Conservation (phyloP, 1,140 invertebrate species). For the Anastatus disparis region DNA sequence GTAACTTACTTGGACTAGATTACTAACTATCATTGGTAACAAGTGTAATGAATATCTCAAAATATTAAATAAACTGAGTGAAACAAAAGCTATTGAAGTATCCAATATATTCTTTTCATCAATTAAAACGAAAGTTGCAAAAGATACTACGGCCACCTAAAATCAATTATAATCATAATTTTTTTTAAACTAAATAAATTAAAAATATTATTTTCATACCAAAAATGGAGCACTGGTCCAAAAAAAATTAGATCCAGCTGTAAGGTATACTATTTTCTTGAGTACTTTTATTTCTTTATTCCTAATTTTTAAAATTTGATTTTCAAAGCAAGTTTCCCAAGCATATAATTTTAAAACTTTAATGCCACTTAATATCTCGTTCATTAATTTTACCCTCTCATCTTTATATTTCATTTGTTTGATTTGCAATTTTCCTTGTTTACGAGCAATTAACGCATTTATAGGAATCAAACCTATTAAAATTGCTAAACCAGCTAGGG, state of each 20-base stretch:
- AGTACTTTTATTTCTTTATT: slow-evolving; percentile 87
- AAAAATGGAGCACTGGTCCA: slow-evolving; percentile 97
- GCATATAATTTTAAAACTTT: slow-evolving; percentile 93
- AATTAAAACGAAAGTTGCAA: slow-evolving; percentile 88
- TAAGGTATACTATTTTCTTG: slow-evolving; percentile 86
- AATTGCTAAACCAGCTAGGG: slow-evolving; percentile 89
- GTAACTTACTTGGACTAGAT: slow-evolving; percentile 86
- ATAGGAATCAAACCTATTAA: slow-evolving; percentile 93
- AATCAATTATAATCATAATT: too few relatives aligned
- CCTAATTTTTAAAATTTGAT: slow-evolving; percentile 85
- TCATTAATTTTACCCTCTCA: slow-evolving; percentile 92
- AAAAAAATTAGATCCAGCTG: slow-evolving; percentile 90
- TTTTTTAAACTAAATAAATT: slow-evolving; percentile 42
- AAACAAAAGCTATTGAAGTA: slow-evolving; percentile 94
- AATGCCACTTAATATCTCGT: slow-evolving; percentile 93
- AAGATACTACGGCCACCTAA: slow-evolving; percentile 92
- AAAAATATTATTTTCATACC: slow-evolving; percentile 72
- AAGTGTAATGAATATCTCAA: slow-evolving; percentile 92
- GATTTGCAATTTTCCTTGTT: slow-evolving; percentile 84
- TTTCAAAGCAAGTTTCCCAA: slow-evolving; percentile 90
- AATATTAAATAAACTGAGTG: slow-evolving; percentile 97
- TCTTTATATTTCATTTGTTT: slow-evolving; percentile 93
- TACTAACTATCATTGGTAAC: slow-evolving; percentile 89
- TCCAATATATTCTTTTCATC: slow-evolving; percentile 85
- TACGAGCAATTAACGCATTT: slow-evolving; percentile 89